Conservation (phyloP, 2,888 invertebrate genomes). For the Ophion ventricosus region DNA sequence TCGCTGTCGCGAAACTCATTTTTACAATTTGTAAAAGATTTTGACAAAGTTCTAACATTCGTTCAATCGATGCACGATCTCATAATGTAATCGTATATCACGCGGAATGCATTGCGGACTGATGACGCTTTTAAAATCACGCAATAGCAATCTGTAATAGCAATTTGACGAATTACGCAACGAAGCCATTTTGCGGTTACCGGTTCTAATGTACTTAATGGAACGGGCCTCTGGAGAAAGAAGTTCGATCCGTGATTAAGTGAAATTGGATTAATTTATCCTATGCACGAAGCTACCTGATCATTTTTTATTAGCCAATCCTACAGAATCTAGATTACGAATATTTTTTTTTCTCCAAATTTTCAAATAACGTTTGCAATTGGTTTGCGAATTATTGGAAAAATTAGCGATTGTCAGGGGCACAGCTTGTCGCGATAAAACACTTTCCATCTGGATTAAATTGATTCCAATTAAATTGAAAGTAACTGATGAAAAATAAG, state of each 20-base stretch:
- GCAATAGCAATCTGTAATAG: constrained; percentile 18
- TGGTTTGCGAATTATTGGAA: neutral
- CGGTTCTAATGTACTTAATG: constrained; percentile 52
- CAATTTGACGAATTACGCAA: constrained; percentile 59
- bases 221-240: constrained; percentile 30
- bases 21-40: neutral
- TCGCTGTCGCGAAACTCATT: too few species aligned
- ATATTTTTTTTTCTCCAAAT: neutral
- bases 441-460: too few species aligned
- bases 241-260: constrained; percentile 54
- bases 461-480: too few species aligned
- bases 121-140: neutral
- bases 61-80: neutral
- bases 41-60: neutral
- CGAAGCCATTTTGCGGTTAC: constrained; percentile 58
- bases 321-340: neutral
- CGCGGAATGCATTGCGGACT: neutral
- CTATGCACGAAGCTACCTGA: constrained; percentile 6
- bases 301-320: constrained; percentile 5
- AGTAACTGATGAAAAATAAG: too few species aligned
- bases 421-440: neutral
- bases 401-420: neutral
- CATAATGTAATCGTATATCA: neutral
- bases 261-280: constrained; percentile 60
- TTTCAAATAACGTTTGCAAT: too few species aligned